Evolutionary conservation across 2,113 vertebrate species (phyloP).

Genomic region (Sminthopsis crassicaudata): DNA sequence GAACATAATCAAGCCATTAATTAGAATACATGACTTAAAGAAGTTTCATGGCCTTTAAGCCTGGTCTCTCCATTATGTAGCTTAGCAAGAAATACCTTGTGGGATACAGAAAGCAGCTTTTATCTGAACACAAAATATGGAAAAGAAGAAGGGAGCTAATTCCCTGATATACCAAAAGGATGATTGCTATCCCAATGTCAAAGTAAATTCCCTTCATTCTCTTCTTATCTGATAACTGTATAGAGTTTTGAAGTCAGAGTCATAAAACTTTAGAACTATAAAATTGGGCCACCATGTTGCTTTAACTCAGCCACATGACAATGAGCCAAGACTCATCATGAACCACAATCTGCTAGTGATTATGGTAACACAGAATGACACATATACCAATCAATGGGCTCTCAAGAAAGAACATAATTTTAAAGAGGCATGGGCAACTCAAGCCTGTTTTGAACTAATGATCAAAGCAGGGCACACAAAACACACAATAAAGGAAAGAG

Average conservation of each 20-base stretch:
- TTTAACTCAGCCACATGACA: neutral
- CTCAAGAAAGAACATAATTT: neutral
- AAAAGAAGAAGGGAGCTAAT: neutral
- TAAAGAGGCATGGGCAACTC: neutral
- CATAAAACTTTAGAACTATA: neutral
- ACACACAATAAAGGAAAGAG: neutral
- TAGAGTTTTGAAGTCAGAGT: neutral
- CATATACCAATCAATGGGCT: neutral
- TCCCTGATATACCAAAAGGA: neutral
- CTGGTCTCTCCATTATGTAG: neutral
- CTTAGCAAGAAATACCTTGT: constrained; percentile 14
- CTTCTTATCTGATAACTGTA: neutral
- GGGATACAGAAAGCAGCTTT: neutral
- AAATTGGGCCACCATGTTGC: neutral
- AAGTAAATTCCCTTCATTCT: neutral
- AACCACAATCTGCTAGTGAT: neutral
- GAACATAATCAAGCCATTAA: constrained; percentile 33
- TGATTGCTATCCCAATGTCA: neutral
- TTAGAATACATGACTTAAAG: neutral
- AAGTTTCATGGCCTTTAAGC: neutral
- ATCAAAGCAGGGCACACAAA: neutral
- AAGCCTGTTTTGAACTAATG: neutral
- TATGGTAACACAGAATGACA: neutral
- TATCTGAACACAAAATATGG: neutral
- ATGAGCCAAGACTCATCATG: neutral